phyloP scores from a whole-genome alignment of 2,113 vertebrate genomes.

The Antechinus flavipes region DNA sequence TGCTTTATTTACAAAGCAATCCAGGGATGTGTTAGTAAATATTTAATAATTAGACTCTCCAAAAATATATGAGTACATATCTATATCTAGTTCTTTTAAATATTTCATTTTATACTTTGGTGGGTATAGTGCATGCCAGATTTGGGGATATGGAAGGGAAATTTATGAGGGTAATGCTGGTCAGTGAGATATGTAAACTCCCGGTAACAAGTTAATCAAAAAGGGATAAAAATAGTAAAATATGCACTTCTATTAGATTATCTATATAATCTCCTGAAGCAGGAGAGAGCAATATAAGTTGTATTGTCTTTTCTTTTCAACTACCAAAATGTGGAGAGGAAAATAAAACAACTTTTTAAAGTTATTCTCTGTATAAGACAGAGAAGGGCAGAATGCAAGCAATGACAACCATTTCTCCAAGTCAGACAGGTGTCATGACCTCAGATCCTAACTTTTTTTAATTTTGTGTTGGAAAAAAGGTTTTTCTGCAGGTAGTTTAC shows the following conservation, averaged over 20 bases:
- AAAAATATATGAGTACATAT: not conserved
- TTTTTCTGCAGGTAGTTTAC: slow-evolving; percentile 67
- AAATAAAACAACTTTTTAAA: not conserved
- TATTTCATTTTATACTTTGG: not conserved
- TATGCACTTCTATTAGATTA: not conserved
- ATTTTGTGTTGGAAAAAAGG: slow-evolving; percentile 39
- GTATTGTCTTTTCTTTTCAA: not conserved
- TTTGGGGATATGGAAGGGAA: too few relatives aligned
- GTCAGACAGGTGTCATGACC: slow-evolving; percentile 76
- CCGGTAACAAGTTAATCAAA: not conserved
- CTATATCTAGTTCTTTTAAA: not conserved
- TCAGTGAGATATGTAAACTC: not conserved
- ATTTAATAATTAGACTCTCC: not conserved
- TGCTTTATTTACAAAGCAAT: not conserved
- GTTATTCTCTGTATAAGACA: not conserved
- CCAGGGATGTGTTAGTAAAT: not conserved
- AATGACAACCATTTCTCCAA: slow-evolving; percentile 21
- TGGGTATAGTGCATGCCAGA: not conserved
- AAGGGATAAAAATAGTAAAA: not conserved
- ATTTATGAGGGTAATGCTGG: not conserved
- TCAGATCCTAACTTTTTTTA: slow-evolving; percentile 64
- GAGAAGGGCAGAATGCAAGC: not conserved
- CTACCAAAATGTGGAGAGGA: not conserved
- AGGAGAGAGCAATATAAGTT: not conserved
- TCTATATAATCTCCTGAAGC: not conserved